Base-by-base conservation (phyloP, 2,888 invertebrate genomes). In the Helicoverpa assulta region DNA sequence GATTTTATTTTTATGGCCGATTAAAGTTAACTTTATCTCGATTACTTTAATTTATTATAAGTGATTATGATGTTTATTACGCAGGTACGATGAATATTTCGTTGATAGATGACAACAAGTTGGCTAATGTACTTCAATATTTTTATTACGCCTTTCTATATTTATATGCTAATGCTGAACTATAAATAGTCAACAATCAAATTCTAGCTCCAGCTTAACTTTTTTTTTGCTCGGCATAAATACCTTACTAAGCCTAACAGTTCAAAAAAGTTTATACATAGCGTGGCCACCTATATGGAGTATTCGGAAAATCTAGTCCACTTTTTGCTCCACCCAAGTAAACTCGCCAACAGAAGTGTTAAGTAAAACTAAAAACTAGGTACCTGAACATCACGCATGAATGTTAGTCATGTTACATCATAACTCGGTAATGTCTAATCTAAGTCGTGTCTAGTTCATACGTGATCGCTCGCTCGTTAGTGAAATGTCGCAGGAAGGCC, bases 401-500 rank as follows among this genome's bases (percentile, higher is more conserved):
- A 56, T 40, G 40, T 50, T 59, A 16, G 40, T 5, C 19, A 56
- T 40, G 40, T 50, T 59, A 18, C 26, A 60, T 60, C 33, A 60
- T 51, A 37, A 37, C 37, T 53, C 33, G 12, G 64, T 52, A 40
- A 21, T 6, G 47, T 47, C 47, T 64, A 50, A 62, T 69, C n/a
- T 70, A 43, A 67, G 21, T 76, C 76, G 67, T 71, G 71, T 59
- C 61, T 70, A 59, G 16, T 8, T 65, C 10, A 47, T 50, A 70
- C 67, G 54, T 76, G 67, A 63, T 43, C 40, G 61, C 72, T 68
- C 19, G 55, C 58, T 74, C 53, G 67, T 76, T 73, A 76, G 59
- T 66, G 81, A 83, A 83, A 83, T 82, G 82, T 83, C 77, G 66
- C 76, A 80, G 67, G 50, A 71, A 77, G 82, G 81, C 70, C 72